These are phyloP conservation scores for Luehdorfia chinensis DNA, from an alignment of 1,140 invertebrate species.

Conservation along the genomic window DNA sequence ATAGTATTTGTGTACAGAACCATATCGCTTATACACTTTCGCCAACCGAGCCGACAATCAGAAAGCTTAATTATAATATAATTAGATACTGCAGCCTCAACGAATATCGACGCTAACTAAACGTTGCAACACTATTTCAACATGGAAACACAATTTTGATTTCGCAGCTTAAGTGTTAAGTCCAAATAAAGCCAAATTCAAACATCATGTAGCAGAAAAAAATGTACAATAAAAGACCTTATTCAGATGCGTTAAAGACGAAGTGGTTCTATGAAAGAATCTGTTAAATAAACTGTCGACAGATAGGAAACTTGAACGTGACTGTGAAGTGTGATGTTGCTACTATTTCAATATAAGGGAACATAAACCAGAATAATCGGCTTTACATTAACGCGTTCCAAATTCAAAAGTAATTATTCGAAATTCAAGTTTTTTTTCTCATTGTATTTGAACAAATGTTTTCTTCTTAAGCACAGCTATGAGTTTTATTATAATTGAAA, in stretches of 20 bases:
- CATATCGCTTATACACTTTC: too few relatives aligned
- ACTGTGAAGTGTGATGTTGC: constrained; percentile 10
- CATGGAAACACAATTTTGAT: constrained; percentile 22
- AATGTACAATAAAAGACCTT: constrained; percentile 1
- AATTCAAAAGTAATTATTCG: too few relatives aligned
- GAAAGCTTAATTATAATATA: too few relatives aligned
- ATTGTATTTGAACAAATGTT: too few relatives aligned
- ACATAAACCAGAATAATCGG: neutral
- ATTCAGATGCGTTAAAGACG: constrained; percentile 4
- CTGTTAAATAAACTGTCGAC: constrained; percentile 16
- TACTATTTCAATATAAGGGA: constrained; percentile 5
- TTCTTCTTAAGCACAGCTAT: too few relatives aligned
- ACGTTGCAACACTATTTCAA: too few relatives aligned
- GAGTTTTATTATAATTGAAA: too few relatives aligned
- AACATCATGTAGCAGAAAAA: neutral
- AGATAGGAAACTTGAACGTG: constrained; percentile 23
- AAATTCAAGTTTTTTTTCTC: constrained; percentile 1
- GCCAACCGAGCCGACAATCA: too few relatives aligned
- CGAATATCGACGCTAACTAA: too few relatives aligned
- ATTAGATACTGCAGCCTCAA: too few relatives aligned
- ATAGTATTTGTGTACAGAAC: too few relatives aligned
- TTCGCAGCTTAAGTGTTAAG: constrained; percentile 26
- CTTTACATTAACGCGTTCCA: neutral
- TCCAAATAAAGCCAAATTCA: constrained; percentile 20
- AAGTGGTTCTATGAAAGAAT: constrained; percentile 11